Evolutionary conservation across 2,797 vertebrate species (phyloP).

Genomic region (Remorina albescens): DNA sequence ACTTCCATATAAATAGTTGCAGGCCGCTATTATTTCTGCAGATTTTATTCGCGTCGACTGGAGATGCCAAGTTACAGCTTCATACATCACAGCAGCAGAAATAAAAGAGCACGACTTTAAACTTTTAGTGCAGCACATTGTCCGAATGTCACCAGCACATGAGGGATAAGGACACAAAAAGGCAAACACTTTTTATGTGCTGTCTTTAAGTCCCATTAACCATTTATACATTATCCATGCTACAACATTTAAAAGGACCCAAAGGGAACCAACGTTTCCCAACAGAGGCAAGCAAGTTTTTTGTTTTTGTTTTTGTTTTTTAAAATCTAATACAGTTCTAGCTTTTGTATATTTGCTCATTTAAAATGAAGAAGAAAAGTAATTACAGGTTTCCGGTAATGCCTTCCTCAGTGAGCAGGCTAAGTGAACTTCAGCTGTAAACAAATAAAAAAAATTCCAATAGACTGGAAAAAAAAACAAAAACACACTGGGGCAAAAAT

Average conservation of each 20-base stretch:
- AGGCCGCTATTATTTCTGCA: constrained; percentile 12
- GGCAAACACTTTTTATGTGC: not conserved
- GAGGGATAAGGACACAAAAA: constrained; percentile 16
- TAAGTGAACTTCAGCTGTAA: not conserved
- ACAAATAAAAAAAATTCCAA: not conserved
- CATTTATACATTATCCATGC: not conserved
- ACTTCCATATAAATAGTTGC: constrained; percentile 1
- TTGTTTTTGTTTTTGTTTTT: no score
- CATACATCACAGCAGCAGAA: constrained; percentile 21
- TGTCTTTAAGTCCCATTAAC: not conserved
- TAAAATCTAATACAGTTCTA: not conserved
- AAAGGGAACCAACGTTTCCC: not conserved
- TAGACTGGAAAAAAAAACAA: not conserved
- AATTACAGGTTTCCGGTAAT: not conserved
- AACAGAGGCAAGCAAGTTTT: not conserved
- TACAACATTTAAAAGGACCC: not conserved
- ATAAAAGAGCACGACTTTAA: constrained; percentile 49
- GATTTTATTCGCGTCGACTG: constrained; percentile 33
- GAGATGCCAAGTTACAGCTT: constrained; percentile 33
- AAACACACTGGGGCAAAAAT: not conserved
- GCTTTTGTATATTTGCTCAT: not conserved
- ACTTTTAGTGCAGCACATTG: constrained; percentile 19
- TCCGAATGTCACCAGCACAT: constrained; percentile 26
- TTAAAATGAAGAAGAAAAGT: not conserved
- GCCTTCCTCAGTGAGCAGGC: not conserved